Evolutionary conservation across 2,797 vertebrate species (phyloP).

Genomic region (Ataeniobius toweri): DNA sequence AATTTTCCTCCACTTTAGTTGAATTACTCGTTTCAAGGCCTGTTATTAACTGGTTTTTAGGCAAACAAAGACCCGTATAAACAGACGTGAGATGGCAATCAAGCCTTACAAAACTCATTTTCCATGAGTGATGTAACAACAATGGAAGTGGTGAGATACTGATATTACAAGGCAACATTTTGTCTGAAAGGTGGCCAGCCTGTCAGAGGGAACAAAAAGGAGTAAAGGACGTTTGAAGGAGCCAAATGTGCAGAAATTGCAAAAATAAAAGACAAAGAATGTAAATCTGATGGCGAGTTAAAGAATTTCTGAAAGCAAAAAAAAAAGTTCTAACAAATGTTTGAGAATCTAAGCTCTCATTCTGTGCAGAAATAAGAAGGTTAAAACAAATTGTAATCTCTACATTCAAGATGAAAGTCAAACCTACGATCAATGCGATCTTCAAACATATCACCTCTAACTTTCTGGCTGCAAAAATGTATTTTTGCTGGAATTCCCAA

Average conservation of each 20-base stretch:
- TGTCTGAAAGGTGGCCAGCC: conserved; percentile 1
- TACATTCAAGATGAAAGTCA: neutral
- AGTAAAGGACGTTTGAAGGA: neutral
- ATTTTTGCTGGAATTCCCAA: neutral
- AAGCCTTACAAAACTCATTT: neutral
- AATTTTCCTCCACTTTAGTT: neutral
- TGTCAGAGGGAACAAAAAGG: conserved; percentile 9
- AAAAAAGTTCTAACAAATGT: neutral
- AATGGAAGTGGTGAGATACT: neutral
- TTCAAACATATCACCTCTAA: neutral
- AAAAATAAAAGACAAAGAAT: neutral
- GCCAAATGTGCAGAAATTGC: neutral
- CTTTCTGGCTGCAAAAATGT: neutral
- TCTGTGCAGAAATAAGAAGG: neutral
- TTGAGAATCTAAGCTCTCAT: neutral
- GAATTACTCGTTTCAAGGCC: neutral
- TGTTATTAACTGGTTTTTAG: conserved; percentile 5
- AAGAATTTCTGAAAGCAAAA: neutral
- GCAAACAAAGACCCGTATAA: conserved; percentile 8
- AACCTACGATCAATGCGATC: neutral
- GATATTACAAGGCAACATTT: conserved; percentile 8
- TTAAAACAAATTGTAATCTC: neutral
- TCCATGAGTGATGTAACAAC: conserved; percentile 5
- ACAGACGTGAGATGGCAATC: neutral
- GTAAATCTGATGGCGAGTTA: neutral